Percentiles rank a stretch among this genome's conserved stretches.
Conservation (phyloP, 1,140 invertebrate genomes). For the Drosophila arawakana region DNA sequence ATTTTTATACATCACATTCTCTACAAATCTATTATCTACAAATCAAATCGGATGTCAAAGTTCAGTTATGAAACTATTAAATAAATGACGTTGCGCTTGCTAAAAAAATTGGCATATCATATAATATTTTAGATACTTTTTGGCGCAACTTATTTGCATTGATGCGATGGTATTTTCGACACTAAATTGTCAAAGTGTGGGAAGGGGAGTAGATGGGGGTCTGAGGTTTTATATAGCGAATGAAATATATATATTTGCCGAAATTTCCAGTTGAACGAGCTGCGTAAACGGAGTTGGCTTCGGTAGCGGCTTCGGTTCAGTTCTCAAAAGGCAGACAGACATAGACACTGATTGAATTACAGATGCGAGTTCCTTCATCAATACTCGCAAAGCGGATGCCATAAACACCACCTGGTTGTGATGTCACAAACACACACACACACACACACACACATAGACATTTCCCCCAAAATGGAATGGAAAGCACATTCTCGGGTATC, state of each 20-base stretch:
- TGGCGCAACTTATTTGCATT: conserved; percentile 76
- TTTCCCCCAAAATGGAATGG: conserved; percentile 37
- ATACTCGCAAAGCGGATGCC: conserved; percentile 82
- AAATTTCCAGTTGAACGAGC: conserved; percentile 77
- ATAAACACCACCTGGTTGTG: conserved; percentile 82
- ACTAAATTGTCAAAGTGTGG: neutral
- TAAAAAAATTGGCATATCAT: conserved; percentile 63
- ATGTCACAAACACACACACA: conserved; percentile 42
- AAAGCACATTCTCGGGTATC: conserved; percentile 14
- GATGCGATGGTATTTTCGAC: conserved; percentile 54
- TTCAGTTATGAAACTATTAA: conserved; percentile 20
- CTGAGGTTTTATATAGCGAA: neutral
- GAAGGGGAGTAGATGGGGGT: neutral
- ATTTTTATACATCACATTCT: neutral
- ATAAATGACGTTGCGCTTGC: conserved; percentile 31
- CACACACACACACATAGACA: conserved; percentile 31
- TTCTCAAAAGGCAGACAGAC: conserved; percentile 70
- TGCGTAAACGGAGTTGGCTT: conserved; percentile 51
- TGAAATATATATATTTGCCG: conserved; percentile 64
- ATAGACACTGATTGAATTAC: conserved; percentile 83
- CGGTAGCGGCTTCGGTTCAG: conserved; percentile 3
- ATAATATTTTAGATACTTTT: conserved; percentile 46
- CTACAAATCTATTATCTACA: neutral
- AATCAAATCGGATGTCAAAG: neutral
- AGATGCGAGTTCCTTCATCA: conserved; percentile 84